These are phyloP conservation scores for Drosophila novamexicana DNA, from an alignment of 1,140 invertebrate species.

Conservation along the genomic window DNA sequence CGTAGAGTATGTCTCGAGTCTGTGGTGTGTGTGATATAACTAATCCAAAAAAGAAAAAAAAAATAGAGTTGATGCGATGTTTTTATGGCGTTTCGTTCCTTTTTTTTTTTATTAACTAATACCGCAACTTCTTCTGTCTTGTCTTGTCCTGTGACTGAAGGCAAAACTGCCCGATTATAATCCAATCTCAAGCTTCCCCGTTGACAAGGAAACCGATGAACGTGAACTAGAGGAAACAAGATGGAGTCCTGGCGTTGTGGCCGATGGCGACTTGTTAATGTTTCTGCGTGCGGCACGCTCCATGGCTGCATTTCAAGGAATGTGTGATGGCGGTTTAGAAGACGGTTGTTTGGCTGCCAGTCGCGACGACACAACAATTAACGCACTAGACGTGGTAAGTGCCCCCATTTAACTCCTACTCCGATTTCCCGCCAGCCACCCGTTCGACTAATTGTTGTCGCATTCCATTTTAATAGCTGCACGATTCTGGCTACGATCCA, in stretches of 20 bases:
- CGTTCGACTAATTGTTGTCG: background rate
- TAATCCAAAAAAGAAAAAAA: conserved; percentile 40
- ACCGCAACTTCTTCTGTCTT: conserved; percentile 71
- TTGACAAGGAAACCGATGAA: conserved; percentile 84
- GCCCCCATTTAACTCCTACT: background rate
- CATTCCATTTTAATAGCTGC: conserved; percentile 86
- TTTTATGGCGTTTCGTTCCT: conserved; percentile 48
- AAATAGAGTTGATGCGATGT: conserved; percentile 28
- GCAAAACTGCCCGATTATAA: conserved; percentile 85
- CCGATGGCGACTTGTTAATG: conserved; percentile 98
- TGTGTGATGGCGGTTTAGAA: conserved; percentile 99
- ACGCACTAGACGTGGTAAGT: conserved; percentile 95
- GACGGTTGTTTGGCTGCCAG: conserved; percentile 98
- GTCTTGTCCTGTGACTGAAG: conserved; percentile 82
- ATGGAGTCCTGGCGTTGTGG: conserved; percentile 95
- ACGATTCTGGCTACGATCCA: conserved; percentile 97
- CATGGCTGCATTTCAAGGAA: conserved; percentile 96
- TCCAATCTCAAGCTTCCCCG: conserved; percentile 85
- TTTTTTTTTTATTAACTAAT: conserved; percentile 71
- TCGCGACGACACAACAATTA: conserved; percentile 98
- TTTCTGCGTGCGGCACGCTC: conserved; percentile 97
- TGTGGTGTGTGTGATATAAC: conserved; percentile 67
- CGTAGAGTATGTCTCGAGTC: conserved; percentile 32
- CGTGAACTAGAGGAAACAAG: conserved; percentile 91
- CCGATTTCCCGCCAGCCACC: background rate